Base-by-base conservation (phyloP, 2,113 vertebrate species). In the Actinemys pallida region DNA sequence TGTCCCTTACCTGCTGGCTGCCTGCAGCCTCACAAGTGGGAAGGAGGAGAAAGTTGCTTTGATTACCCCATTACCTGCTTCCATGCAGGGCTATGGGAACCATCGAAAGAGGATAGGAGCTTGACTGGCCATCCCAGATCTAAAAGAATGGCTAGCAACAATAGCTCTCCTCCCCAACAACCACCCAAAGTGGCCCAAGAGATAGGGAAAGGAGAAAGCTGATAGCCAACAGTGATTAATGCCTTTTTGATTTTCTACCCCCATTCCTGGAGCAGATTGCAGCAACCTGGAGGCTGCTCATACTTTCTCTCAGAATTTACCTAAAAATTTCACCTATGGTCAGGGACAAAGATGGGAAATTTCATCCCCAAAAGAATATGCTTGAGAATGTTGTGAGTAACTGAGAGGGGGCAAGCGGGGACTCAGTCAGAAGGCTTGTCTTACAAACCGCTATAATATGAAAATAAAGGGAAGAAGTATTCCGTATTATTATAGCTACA, bases 81-180 rank as follows among this genome's bases (percentile, higher is more conserved):
- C 1, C 25, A 84, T 6, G 25, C 3, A 86, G 5, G 5, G 5
- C 45, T 62, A 17, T 83, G 35, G 83, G 22, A 75, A 75, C 6
- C 72, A 75, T 25, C 20, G 9, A 19, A 39, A 88, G 14, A 85
- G 47, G 76, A 83, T 19, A 83, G 17, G 54, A 79, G 4, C 29
- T 12, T 80, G 49, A 39, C n/a, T 24, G 27, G 0, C 0, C 11
- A 53, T 53, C 19, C n/a, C 52, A 94, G 47, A 69, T 1, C 50
- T 10, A 17, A 5, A 13, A 80, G 69, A 89, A 17, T 5, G 93
- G 31, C n/a, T 81, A 54, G 54, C 87, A 88, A 83, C 5, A 35
- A 52, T 54, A 29, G 1, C 14, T 87, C 87, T 79, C 10, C 1
- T 90, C 47, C 13, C 16, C 5, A 59, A 22, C 16, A 52, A 16